A percentile compares a stretch with the other conserved stretches of the same genome.
Evolutionary conservation across 23 tunicate species (phyloP).

Genomic region (Clavelina lepadiformis): DNA sequence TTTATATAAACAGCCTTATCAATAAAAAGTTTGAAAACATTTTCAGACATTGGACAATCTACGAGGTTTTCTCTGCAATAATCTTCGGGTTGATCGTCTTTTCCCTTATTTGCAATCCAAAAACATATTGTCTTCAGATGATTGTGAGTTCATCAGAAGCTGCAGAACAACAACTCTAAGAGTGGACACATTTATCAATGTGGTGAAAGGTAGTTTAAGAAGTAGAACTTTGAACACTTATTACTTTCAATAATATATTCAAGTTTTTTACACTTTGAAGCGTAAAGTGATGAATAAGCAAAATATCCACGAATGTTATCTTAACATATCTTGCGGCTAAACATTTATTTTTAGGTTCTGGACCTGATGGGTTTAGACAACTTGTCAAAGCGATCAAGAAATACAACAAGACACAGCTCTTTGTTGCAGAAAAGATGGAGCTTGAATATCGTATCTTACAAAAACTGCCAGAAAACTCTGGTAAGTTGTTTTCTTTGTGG

Average conservation of each 20-base stretch:
- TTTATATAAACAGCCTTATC: too few species aligned
- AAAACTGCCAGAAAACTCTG: neutral
- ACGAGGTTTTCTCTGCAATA: conserved; percentile 39
- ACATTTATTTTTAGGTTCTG: conserved; percentile 28
- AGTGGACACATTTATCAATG: conserved; percentile 53
- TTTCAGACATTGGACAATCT: conserved; percentile 30
- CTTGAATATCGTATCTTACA: neutral
- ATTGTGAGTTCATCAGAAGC: conserved; percentile 55
- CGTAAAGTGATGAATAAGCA: too few species aligned
- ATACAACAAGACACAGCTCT: conserved; percentile 42
- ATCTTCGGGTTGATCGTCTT: conserved; percentile 47
- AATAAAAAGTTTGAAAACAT: too few species aligned
- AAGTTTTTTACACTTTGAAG: too few species aligned
- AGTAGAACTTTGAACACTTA: too few species aligned
- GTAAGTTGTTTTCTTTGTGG: neutral
- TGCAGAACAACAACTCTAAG: conserved; percentile 37
- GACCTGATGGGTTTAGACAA: conserved; percentile 24
- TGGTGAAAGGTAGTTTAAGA: conserved; percentile 44
- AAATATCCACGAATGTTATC: neutral
- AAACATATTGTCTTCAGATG: conserved; percentile 32
- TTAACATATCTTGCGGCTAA: neutral
- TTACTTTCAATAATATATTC: too few species aligned
- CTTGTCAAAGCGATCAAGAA: conserved; percentile 37
- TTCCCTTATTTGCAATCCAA: conserved; percentile 58
- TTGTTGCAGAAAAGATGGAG: conserved; percentile 36